Percentiles rank a stretch among this genome's conserved stretches.
phyloP scores from a whole-genome alignment of 2,888 invertebrate species.

The Glomeris marginata region DNA sequence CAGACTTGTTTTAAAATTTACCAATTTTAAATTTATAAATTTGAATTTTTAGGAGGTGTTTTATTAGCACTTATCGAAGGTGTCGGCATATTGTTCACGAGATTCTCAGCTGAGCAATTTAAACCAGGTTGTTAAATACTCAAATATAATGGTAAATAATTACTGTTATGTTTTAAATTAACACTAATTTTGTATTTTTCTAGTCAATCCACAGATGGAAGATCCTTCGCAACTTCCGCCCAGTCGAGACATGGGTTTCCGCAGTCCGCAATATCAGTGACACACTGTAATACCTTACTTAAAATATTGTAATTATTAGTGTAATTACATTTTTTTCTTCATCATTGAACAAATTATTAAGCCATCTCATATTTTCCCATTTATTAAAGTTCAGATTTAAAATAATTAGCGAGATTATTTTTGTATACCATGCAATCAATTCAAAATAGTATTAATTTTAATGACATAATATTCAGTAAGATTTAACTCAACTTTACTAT shows the following conservation, averaged over 20 bases:
- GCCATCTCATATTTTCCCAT: neutral
- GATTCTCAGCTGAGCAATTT: slow-evolving; percentile 83
- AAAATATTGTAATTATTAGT: neutral
- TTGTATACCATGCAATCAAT: neutral
- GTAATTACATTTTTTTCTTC: neutral
- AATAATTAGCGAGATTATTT: neutral
- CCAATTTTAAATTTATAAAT: no score
- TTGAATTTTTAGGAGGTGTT: slow-evolving; percentile 47
- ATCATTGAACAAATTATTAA: neutral
- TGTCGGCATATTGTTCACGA: slow-evolving; percentile 82
- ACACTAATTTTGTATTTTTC: neutral
- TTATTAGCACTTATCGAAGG: slow-evolving; percentile 94
- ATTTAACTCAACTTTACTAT: no score
- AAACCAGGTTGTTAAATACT: slow-evolving; percentile 42
- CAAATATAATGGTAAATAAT: neutral
- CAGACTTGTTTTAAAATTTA: no score
- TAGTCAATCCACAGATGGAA: slow-evolving; percentile 36
- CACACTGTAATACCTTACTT: neutral
- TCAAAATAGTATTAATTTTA: neutral
- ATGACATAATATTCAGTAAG: no score
- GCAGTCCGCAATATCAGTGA: slow-evolving; percentile 10
- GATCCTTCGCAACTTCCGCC: slow-evolving; percentile 15
- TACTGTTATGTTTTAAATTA: no score
- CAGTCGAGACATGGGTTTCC: slow-evolving; percentile 11
- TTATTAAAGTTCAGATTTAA: neutral